These are phyloP conservation scores for Hyles lineata DNA, from an alignment of 2,888 invertebrate species.

Conservation along the genomic window DNA sequence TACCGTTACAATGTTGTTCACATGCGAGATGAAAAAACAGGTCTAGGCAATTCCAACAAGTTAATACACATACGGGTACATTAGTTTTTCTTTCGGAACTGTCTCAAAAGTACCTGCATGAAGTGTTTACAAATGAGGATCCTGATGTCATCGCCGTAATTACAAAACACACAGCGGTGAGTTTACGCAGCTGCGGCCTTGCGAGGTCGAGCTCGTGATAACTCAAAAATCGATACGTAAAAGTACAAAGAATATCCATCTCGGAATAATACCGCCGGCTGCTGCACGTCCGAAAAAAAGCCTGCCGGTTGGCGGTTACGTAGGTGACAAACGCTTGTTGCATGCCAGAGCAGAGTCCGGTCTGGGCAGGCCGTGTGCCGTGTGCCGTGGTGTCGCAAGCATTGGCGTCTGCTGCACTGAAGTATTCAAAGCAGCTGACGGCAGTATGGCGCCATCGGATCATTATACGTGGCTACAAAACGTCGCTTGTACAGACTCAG, in stretches of 20 bases:
- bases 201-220: constrained; percentile 66
- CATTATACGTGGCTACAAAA: constrained; percentile 37
- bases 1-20: constrained; percentile 42
- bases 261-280: background rate
- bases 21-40: constrained; percentile 25
- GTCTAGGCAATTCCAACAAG: constrained; percentile 10
- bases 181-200: constrained; percentile 80
- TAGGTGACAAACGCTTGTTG: constrained; percentile 53
- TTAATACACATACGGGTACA: background rate
- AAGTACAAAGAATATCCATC: constrained; percentile 22
- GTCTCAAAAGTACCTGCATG: constrained; percentile 34
- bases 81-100: constrained; percentile 2
- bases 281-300: constrained; percentile 8
- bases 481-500: constrained; percentile 8
- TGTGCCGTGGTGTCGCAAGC: constrained; percentile 79
- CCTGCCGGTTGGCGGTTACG: constrained; percentile 38
- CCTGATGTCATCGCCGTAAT: constrained; percentile 75
- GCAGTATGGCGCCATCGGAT: constrained; percentile 61
- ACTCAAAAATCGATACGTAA: constrained; percentile 54
- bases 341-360: constrained; percentile 67
- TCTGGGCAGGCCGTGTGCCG: constrained; percentile 42
- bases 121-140: constrained; percentile 36
- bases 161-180: constrained; percentile 58
- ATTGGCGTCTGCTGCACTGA: constrained; percentile 68
- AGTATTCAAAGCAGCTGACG: constrained; percentile 65